Conservation (phyloP, 2,113 vertebrate species). For the Macaca mulatta region DNA sequence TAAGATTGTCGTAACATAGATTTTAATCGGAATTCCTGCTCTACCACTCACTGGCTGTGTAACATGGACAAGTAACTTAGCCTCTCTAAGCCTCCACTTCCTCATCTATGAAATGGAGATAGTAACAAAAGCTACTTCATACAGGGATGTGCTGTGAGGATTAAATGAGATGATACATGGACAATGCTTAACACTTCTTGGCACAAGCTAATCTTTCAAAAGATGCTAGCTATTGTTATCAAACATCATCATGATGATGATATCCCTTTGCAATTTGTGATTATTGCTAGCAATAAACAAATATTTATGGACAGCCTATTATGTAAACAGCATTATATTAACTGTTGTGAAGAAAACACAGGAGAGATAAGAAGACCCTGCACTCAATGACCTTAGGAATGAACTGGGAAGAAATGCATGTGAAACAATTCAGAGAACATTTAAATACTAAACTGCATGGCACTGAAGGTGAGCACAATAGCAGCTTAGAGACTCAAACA, state of each 20-base stretch:
- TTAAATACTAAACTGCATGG: neutral
- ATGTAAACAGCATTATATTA: neutral
- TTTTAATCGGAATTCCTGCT: neutral
- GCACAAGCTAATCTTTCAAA: neutral
- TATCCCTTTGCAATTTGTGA: neutral
- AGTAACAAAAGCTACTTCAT: neutral
- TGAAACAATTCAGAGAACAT: neutral
- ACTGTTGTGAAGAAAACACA: neutral
- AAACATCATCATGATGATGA: neutral
- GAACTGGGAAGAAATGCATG: conserved; percentile 8
- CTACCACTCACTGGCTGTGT: neutral
- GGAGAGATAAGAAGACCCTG: neutral
- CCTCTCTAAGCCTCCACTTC: neutral
- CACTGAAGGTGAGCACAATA: neutral
- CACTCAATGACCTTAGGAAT: neutral
- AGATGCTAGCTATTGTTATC: neutral
- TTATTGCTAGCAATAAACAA: neutral
- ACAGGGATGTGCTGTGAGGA: neutral
- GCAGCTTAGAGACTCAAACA: neutral
- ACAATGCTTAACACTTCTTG: neutral
- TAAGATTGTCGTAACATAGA: neutral
- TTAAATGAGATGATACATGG: neutral
- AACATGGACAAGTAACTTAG: neutral
- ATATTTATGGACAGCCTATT: neutral
- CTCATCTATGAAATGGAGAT: neutral